Percentiles rank a stretch among this genome's conserved stretches.
phyloP scores from a whole-genome alignment of 2,797 vertebrate species.

The Enteromius afrohamiltoni region DNA sequence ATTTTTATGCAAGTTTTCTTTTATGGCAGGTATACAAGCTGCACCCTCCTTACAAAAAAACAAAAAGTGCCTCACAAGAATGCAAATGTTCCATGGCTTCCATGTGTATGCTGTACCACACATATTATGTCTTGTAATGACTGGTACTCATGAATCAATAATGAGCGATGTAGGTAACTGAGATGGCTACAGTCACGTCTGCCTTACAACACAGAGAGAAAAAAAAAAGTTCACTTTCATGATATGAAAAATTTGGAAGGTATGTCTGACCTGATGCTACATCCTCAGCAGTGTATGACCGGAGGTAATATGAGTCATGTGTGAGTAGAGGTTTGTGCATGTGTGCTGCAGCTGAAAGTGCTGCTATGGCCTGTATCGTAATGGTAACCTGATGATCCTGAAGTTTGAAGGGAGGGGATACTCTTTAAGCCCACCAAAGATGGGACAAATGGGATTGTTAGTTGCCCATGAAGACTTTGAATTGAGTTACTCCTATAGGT shows the following conservation, averaged over 20 bases:
- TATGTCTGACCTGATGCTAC: slow-evolving; percentile 47
- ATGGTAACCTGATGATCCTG: slow-evolving; percentile 75
- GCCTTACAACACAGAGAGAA: slow-evolving; percentile 35
- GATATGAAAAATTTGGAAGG: slow-evolving; percentile 43
- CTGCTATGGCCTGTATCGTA: slow-evolving; percentile 42
- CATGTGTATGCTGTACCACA: slow-evolving; percentile 44
- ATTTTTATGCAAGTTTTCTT: not conserved
- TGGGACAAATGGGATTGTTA: slow-evolving; percentile 70
- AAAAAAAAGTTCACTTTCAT: slow-evolving; percentile 17
- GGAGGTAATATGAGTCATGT: slow-evolving; percentile 54
- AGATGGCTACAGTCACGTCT: slow-evolving; percentile 36
- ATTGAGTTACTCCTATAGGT: slow-evolving; percentile 33
- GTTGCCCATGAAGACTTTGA: slow-evolving; percentile 54
- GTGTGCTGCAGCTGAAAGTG: slow-evolving; percentile 57
- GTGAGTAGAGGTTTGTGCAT: slow-evolving; percentile 32
- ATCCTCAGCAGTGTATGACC: slow-evolving; percentile 43
- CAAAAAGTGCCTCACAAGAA: slow-evolving; percentile 18
- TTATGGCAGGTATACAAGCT: slow-evolving; percentile 3
- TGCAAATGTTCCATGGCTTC: slow-evolving; percentile 37
- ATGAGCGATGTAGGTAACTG: slow-evolving; percentile 58
- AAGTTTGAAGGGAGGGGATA: slow-evolving; percentile 54
- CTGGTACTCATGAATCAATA: slow-evolving; percentile 59
- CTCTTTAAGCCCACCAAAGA: slow-evolving; percentile 60
- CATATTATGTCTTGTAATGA: slow-evolving; percentile 60
- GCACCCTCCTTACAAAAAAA: not conserved